phyloP scores from a whole-genome alignment of 2,113 vertebrate genomes.

The Corythornis vintsioides region DNA sequence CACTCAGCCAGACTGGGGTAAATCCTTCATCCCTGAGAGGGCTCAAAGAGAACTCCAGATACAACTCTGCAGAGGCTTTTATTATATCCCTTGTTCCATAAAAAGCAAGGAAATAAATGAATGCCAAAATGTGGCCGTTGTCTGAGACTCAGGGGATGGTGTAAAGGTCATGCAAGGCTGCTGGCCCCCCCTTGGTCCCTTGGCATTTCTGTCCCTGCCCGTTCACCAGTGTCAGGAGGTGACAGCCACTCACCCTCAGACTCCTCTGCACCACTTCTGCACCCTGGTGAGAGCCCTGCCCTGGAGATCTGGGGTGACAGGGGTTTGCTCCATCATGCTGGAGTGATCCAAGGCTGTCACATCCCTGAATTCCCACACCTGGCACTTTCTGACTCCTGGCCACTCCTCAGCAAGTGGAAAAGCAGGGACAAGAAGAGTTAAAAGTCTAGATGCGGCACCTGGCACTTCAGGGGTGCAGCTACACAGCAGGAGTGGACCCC shows the following conservation, averaged over 20 bases:
- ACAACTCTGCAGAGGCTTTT: neutral
- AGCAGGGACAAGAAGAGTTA: neutral
- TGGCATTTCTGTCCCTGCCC: neutral
- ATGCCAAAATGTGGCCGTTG: neutral
- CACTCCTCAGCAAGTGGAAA: neutral
- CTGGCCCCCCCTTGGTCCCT: neutral
- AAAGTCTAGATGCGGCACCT: neutral
- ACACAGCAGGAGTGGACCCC: too few species aligned
- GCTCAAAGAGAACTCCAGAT: neutral
- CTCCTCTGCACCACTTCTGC: neutral
- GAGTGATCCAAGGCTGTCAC: neutral
- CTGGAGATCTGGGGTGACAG: neutral
- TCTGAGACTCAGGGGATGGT: neutral
- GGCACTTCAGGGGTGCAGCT: neutral
- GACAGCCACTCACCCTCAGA: neutral
- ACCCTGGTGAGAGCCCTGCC: neutral
- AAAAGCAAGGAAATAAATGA: neutral
- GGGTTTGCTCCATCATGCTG: neutral
- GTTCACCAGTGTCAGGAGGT: neutral
- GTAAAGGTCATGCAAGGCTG: neutral
- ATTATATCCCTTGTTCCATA: neutral
- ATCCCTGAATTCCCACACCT: neutral
- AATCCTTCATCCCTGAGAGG: neutral
- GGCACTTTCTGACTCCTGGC: neutral
- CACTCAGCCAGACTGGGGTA: neutral